phyloP scores from a whole-genome alignment of 2,113 vertebrate genomes.

The Aleadryas rufinucha region DNA sequence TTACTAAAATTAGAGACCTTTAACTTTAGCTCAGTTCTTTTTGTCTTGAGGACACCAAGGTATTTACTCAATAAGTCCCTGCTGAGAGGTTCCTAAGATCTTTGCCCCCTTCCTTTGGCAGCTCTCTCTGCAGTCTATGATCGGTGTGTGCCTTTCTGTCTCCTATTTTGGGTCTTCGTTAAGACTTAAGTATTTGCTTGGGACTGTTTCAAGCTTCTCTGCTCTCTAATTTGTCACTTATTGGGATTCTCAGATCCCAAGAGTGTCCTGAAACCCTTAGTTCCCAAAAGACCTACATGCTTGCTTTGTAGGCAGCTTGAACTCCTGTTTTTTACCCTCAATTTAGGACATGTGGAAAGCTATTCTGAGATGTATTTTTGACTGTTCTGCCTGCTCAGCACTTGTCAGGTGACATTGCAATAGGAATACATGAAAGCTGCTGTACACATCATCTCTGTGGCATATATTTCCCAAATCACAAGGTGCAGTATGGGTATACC shows the following conservation, averaged over 20 bases:
- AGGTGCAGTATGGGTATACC: accelerated
- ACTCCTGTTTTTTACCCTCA: neutral
- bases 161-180: neutral
- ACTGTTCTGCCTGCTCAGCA: neutral
- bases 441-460: neutral
- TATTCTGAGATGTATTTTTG: neutral
- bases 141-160: neutral
- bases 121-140: neutral
- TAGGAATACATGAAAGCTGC: neutral
- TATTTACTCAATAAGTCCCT: neutral
- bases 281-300: neutral
- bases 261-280: neutral
- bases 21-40: neutral
- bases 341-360: neutral
- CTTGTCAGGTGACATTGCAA: neutral
- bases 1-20: constrained; percentile 3
- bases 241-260: neutral
- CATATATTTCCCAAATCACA: neutral
- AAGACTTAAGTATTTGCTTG: neutral
- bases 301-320: neutral
- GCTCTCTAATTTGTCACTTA: accelerated
- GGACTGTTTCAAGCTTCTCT: neutral
- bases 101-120: neutral
- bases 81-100: neutral
- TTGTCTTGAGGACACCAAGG: neutral